Conservation (phyloP, 1,140 invertebrate species). For the Camponotus pennsylvanicus region DNA sequence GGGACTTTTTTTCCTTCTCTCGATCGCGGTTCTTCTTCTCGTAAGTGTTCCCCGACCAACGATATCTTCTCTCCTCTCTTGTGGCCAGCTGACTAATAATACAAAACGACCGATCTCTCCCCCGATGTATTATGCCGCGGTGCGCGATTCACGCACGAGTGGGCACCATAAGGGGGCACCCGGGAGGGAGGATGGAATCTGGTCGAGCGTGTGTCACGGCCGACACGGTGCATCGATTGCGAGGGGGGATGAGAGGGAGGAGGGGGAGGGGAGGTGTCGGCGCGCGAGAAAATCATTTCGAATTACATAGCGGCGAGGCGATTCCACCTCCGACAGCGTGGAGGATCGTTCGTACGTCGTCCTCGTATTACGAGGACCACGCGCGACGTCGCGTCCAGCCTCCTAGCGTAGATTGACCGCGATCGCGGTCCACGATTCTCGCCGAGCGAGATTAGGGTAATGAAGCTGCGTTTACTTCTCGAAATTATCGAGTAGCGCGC, state of each 20-base stretch:
- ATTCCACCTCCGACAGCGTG: constrained; percentile 38
- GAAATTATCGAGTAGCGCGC: constrained; percentile 13
- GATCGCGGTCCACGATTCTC: constrained; percentile 38
- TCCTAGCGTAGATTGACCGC: constrained; percentile 10
- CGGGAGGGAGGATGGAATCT: constrained; percentile 72
- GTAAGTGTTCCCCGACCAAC: not conserved
- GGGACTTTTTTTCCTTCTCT: constrained; percentile 15
- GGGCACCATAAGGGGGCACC: constrained; percentile 66
- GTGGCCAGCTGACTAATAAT: constrained; percentile 69
- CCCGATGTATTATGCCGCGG: constrained; percentile 60
- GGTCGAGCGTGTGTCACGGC: constrained; percentile 72
- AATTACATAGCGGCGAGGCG: constrained; percentile 49
- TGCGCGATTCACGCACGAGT: constrained; percentile 76
- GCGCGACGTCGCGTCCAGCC: constrained; percentile 8
- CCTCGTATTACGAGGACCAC: constrained; percentile 26
- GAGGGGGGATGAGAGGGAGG: no score
- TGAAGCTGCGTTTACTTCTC: constrained; percentile 34
- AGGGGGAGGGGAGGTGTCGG: constrained; percentile 4
- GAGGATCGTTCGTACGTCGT: constrained; percentile 12
- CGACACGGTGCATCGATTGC: constrained; percentile 54
- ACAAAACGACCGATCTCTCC: constrained; percentile 70
- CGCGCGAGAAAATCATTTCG: constrained; percentile 62
- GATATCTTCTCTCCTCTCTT: constrained; percentile 34
- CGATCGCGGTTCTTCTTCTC: constrained; percentile 3
- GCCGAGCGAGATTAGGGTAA: constrained; percentile 33